phyloP scores from a whole-genome alignment of 1,140 invertebrate genomes.

The Chironomus tepperi region DNA sequence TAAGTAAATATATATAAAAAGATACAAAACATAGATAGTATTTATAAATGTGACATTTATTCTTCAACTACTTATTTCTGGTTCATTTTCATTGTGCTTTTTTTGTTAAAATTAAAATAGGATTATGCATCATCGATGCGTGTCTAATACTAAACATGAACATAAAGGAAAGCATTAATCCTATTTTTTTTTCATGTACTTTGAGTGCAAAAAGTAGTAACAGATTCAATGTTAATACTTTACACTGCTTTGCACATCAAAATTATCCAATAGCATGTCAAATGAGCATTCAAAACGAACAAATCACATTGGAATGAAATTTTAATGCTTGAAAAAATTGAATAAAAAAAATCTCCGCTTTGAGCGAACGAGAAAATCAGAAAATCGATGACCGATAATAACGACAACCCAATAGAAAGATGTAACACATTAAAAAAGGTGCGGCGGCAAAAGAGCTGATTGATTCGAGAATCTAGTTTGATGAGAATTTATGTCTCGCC shows the following conservation, averaged over 20 bases:
- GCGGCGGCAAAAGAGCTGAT: not conserved
- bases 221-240: not conserved
- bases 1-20: no score
- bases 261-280: not conserved
- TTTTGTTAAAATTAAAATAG: not conserved
- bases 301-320: not conserved
- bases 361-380: not conserved
- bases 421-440: not conserved
- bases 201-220: not conserved
- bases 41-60: not conserved
- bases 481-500: not conserved
- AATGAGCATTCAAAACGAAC: slow-evolving; percentile 10
- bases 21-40: no score
- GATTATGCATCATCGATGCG: not conserved
- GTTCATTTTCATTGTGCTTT: not conserved
- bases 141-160: slow-evolving; percentile 17
- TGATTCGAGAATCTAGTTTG: not conserved
- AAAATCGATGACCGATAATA: slow-evolving; percentile 19
- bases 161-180: not conserved
- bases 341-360: not conserved
- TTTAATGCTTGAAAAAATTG: not conserved
- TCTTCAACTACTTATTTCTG: not conserved
- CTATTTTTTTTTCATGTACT: not conserved
- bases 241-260: not conserved
- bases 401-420: not conserved